Conservation (phyloP, 2,888 invertebrate species). For the Acanthosepion lycidas region DNA sequence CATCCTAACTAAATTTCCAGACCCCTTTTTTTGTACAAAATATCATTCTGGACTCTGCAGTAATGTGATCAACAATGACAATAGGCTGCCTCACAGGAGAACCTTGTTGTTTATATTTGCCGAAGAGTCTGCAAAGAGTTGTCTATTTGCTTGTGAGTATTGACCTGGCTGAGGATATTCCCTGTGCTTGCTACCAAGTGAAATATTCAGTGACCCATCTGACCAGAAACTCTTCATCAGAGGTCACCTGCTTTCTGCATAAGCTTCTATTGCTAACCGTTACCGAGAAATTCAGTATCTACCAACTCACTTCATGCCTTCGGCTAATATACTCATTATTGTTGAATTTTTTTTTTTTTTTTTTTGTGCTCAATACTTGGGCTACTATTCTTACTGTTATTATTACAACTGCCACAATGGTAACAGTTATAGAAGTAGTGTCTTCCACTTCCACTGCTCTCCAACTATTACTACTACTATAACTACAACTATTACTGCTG, state of each 20-base stretch:
- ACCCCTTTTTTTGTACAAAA: background rate
- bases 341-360: background rate
- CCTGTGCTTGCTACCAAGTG: background rate
- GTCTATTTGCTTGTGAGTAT: background rate
- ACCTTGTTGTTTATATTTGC: slow-evolving; percentile 20
- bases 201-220: slow-evolving; percentile 8
- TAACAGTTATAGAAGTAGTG: background rate
- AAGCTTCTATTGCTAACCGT: slow-evolving; percentile 1
- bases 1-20: background rate
- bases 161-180: slow-evolving; percentile 18
- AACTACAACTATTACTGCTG: background rate
- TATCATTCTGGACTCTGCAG: background rate
- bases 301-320: background rate
- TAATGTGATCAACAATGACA: background rate
- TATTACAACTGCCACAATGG: background rate
- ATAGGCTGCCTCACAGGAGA: background rate
- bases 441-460: background rate
- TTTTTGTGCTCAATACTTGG: background rate
- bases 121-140: background rate
- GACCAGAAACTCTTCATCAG: slow-evolving; percentile 1
- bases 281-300: background rate
- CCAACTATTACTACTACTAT: background rate
- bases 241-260: background rate
- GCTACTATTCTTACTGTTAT: background rate
- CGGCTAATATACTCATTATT: background rate